A percentile compares a stretch with the other conserved stretches of the same genome.
Conservation (phyloP, 1,140 invertebrate genomes). For the Aphaenogaster ashmeadi region DNA sequence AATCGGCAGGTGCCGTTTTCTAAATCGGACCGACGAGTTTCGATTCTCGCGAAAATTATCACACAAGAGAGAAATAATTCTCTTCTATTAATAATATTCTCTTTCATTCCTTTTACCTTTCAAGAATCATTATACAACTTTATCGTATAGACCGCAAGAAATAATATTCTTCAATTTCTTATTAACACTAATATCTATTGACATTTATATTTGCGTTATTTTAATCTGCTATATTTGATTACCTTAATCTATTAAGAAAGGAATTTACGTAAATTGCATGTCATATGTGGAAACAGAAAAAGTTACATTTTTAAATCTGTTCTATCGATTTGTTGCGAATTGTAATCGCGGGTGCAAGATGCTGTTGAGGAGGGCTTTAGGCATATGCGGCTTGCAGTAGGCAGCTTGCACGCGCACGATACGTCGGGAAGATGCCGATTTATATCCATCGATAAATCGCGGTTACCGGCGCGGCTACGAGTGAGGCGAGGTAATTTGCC, state of each 20-base stretch:
- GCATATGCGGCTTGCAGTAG: slow-evolving; percentile 65
- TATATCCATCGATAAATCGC: slow-evolving; percentile 74
- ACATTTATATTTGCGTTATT: background rate
- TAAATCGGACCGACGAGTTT: slow-evolving; percentile 22
- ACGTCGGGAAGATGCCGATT: slow-evolving; percentile 68
- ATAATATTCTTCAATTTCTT: slow-evolving; percentile 7
- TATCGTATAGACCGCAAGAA: background rate
- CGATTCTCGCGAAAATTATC: background rate
- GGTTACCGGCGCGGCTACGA: slow-evolving; percentile 39
- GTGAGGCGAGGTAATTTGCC: slow-evolving; percentile 48
- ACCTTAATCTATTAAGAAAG: background rate
- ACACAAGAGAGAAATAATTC: background rate
- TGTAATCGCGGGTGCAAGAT: slow-evolving; percentile 20
- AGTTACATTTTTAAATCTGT: background rate
- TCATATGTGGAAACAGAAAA: background rate
- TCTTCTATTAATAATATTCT: background rate
- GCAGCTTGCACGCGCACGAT: slow-evolving; percentile 58
- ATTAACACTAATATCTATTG: background rate
- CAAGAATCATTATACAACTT: background rate
- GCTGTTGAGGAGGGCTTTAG: slow-evolving; percentile 7
- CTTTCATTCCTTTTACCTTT: background rate
- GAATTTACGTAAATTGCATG: background rate
- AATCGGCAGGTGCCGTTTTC: slow-evolving; percentile 59
- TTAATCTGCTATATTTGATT: background rate
- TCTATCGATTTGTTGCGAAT: background rate